Evolutionary conservation across 2,888 invertebrate genomes (phyloP).

Genomic region (Eucera pruinosa): DNA sequence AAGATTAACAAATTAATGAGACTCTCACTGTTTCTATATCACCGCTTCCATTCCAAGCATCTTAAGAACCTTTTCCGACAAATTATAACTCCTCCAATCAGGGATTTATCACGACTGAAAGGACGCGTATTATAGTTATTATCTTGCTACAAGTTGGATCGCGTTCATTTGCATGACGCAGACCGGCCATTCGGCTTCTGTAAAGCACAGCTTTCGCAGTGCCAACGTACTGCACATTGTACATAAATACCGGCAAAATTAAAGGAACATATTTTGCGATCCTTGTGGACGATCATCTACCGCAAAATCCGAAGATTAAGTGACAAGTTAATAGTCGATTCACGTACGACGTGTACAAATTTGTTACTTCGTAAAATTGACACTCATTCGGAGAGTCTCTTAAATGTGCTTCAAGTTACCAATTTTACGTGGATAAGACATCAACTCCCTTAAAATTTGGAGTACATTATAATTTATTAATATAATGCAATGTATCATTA

Average conservation of each 20-base stretch:
- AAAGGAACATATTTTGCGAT: conserved; percentile 21
- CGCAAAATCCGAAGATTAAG: conserved; percentile 5
- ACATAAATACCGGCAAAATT: conserved; percentile 48
- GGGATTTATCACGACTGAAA: conserved; percentile 53
- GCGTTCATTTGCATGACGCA: conserved; percentile 43
- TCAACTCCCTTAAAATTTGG: no score
- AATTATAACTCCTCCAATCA: conserved; percentile 31
- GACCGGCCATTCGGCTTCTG: conserved; percentile 25
- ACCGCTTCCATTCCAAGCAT: not conserved
- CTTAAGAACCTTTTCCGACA: conserved; percentile 9
- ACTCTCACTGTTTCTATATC: not conserved
- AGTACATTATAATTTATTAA: no score
- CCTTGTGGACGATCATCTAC: not conserved
- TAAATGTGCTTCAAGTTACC: not conserved
- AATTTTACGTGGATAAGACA: no score
- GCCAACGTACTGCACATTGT: conserved; percentile 23
- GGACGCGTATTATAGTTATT: conserved; percentile 58
- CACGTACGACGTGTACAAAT: conserved; percentile 1
- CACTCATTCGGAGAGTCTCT: not conserved
- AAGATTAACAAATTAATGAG: not conserved
- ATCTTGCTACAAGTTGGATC: conserved; percentile 34
- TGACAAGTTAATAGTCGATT: conserved; percentile 28
- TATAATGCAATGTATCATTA: no score
- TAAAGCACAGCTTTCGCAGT: conserved; percentile 22
- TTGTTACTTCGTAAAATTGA: conserved; percentile 2